Evolutionary conservation across 1,140 invertebrate species (phyloP).

Genomic region (Pogonomyrmex barbatus): DNA sequence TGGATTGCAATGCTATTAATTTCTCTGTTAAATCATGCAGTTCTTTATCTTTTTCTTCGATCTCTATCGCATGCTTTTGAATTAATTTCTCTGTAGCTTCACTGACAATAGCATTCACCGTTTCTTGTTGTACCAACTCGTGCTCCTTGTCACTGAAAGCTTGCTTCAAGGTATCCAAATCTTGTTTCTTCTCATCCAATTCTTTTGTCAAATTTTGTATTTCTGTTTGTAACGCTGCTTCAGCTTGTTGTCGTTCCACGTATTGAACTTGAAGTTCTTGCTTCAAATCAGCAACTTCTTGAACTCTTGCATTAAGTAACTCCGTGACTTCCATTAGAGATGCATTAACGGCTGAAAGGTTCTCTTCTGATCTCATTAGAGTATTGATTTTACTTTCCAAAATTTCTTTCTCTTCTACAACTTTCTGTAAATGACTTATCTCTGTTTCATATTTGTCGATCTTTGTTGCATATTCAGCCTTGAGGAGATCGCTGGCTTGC

Average conservation of each 20-base stretch:
- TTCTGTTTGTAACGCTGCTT: slow-evolving; percentile 70
- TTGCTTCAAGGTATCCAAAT: slow-evolving; percentile 81
- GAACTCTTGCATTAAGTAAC: slow-evolving; percentile 79
- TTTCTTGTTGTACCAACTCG: slow-evolving; percentile 64
- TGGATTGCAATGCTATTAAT: slow-evolving; percentile 19
- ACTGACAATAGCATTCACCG: slow-evolving; percentile 60
- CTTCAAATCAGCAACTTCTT: slow-evolving; percentile 82
- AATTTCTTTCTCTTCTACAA: slow-evolving; percentile 79
- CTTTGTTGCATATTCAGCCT: slow-evolving; percentile 72
- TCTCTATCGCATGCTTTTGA: slow-evolving; percentile 73
- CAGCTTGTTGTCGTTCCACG: slow-evolving; percentile 70
- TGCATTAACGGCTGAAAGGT: slow-evolving; percentile 54
- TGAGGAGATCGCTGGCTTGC: slow-evolving; percentile 74
- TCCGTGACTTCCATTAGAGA: slow-evolving; percentile 79
- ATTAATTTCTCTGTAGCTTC: slow-evolving; percentile 84
- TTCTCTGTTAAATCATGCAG: slow-evolving; percentile 44
- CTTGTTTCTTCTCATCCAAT: slow-evolving; percentile 84
- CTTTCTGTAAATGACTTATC: slow-evolving; percentile 80
- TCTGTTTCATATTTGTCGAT: slow-evolving; percentile 50
- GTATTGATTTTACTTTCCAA: slow-evolving; percentile 80
- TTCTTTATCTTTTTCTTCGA: slow-evolving; percentile 64
- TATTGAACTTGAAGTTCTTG: slow-evolving; percentile 85
- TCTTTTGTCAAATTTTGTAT: slow-evolving; percentile 82
- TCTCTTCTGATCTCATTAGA: slow-evolving; percentile 50
- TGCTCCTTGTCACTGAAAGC: slow-evolving; percentile 82